A percentile compares a stretch with the other conserved stretches of the same genome.
Evolutionary conservation across 1,140 invertebrate genomes (phyloP).

Genomic region (Cotesia glomerata): DNA sequence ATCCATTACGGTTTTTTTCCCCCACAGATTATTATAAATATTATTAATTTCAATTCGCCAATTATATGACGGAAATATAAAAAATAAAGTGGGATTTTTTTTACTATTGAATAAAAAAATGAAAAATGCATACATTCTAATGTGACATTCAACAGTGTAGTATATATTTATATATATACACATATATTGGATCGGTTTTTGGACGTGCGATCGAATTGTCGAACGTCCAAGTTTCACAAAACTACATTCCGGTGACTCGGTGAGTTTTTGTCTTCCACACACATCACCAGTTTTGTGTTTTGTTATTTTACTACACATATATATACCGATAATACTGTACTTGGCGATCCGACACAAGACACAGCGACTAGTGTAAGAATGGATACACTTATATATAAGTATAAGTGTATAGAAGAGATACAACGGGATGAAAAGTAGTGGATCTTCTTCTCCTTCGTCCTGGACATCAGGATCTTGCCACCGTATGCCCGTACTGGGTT

Average conservation of each 20-base stretch:
- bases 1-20: too few species aligned
- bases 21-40: too few species aligned
- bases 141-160: too few species aligned
- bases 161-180: too few species aligned
- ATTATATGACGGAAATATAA: too few species aligned
- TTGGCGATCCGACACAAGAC: background rate
- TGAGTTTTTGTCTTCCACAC: slow-evolving; percentile 35
- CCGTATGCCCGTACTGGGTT: slow-evolving; percentile 20
- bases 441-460: background rate
- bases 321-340: too few species aligned
- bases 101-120: too few species aligned
- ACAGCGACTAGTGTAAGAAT: background rate
- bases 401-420: background rate
- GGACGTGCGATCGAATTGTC: slow-evolving; percentile 20
- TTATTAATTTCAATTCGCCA: too few species aligned
- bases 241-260: slow-evolving; percentile 42
- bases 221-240: slow-evolving; percentile 15
- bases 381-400: background rate
- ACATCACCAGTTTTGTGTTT: too few species aligned
- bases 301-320: too few species aligned
- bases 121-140: too few species aligned
- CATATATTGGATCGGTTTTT: background rate
- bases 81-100: too few species aligned
- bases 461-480: background rate
- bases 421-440: slow-evolving; percentile 6